Conservation (phyloP, 2,888 invertebrate genomes). For the Dinocampus coccinellae region DNA sequence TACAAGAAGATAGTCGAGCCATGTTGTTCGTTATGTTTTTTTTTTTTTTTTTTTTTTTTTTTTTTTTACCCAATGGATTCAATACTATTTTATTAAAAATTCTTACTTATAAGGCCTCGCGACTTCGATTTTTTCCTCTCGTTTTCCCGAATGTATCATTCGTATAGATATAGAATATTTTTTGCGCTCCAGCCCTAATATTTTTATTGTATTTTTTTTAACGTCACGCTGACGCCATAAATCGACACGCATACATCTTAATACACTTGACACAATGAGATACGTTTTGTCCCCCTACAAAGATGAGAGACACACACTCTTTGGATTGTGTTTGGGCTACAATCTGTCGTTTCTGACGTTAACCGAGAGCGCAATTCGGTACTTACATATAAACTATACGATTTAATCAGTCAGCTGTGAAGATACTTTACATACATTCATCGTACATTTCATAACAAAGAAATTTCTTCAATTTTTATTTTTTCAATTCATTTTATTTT, state of each 20-base stretch:
- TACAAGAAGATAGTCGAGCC: constrained; percentile 71
- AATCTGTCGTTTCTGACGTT: background rate
- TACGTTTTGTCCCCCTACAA: background rate
- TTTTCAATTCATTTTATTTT: background rate
- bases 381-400: background rate
- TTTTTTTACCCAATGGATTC: constrained; percentile 2
- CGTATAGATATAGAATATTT: background rate
- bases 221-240: background rate
- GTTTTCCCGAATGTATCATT: background rate
- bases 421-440: background rate
- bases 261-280: background rate
- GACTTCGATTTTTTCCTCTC: background rate
- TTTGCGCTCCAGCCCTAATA: background rate
- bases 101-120: background rate
- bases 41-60: constrained; percentile 13
- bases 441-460: background rate
- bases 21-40: constrained; percentile 51
- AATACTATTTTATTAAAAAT: background rate
- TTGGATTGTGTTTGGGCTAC: background rate
- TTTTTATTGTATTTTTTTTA: background rate
- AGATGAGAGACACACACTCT: background rate
- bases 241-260: background rate
- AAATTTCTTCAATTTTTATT: background rate
- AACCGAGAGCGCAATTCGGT: background rate
- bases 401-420: background rate